Conservation (phyloP, 2,113 vertebrate genomes). For the Struthidea cinerea region DNA sequence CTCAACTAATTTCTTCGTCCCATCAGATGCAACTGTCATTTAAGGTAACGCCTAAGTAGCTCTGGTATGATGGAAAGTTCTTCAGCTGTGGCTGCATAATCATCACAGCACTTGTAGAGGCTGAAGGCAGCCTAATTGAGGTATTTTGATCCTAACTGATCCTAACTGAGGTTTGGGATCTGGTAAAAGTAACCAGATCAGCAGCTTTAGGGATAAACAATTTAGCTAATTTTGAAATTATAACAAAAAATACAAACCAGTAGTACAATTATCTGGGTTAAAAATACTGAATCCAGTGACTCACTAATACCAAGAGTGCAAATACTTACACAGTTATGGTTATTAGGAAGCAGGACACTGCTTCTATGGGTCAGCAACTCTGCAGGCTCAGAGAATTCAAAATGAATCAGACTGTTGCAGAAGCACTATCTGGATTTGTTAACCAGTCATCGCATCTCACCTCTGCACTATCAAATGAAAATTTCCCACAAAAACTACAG, state of each 20-base stretch:
- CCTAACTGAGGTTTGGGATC: too few species aligned
- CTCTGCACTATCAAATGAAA: background rate
- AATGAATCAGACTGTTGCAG: background rate
- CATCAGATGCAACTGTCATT: background rate
- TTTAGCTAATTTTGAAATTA: background rate
- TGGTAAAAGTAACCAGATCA: background rate
- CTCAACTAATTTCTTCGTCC: background rate
- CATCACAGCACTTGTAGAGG: background rate
- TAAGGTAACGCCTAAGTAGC: background rate
- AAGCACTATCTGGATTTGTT: background rate
- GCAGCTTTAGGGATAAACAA: background rate
- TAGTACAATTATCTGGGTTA: background rate
- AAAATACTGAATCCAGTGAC: background rate
- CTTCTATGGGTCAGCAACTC: background rate
- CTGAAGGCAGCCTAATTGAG: background rate
- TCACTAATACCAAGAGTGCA: accelerated
- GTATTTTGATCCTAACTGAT: too few species aligned
- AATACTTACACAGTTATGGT: background rate
- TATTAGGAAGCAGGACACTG: background rate
- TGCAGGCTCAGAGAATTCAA: background rate
- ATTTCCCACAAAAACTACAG: background rate
- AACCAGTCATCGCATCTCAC: background rate
- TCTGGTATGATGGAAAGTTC: background rate
- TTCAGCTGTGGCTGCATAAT: background rate
- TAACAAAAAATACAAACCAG: background rate